Conservation (phyloP, 2,797 vertebrate genomes). For the Pantherophis vulpinus region DNA sequence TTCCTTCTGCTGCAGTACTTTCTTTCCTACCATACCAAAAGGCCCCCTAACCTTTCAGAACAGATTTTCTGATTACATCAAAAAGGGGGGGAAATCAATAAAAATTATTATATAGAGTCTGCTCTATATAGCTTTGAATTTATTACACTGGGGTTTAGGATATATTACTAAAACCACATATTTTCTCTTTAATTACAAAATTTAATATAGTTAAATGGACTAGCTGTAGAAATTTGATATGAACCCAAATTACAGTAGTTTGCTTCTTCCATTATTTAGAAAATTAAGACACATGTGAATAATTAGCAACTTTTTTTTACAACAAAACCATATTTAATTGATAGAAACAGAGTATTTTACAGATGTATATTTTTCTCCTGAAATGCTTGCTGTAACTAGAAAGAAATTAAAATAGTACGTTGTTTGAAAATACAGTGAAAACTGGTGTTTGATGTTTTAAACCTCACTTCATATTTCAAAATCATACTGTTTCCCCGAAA, state of each 20-base stretch:
- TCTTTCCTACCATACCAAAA: neutral
- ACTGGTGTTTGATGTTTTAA: slow-evolving; percentile 3
- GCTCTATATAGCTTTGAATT: neutral
- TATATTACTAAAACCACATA: neutral
- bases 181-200: neutral
- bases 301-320: neutral
- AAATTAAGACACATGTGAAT: neutral
- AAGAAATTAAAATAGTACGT: neutral
- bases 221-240: neutral
- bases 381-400: neutral
- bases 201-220: neutral
- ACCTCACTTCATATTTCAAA: slow-evolving; percentile 3
- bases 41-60: neutral
- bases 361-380: neutral
- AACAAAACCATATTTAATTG: neutral
- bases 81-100: neutral
- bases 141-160: neutral
- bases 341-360: neutral
- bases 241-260: neutral
- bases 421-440: neutral
- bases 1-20: neutral
- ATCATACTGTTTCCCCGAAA: neutral
- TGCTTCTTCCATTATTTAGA: neutral
- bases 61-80: neutral
- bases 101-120: neutral